Percentiles rank a stretch among this genome's conserved stretches.
Evolutionary conservation across 2,113 vertebrate species (phyloP).

Genomic region (Cebidichthys violaceus): DNA sequence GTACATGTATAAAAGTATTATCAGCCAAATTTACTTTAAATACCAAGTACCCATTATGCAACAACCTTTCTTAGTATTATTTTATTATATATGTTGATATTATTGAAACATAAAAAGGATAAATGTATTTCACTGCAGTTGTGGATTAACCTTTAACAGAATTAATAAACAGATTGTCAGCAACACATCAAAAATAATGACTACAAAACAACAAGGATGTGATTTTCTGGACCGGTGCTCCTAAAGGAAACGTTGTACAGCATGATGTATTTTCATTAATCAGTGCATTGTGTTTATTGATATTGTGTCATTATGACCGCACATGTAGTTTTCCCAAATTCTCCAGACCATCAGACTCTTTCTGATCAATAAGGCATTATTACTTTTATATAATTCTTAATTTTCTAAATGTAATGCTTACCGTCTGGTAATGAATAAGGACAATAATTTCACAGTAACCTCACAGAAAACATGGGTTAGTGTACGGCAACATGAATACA

Average conservation of each 20-base stretch:
- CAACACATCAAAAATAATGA: neutral
- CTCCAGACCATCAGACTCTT: neutral
- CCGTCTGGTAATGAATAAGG: neutral
- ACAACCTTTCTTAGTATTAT: neutral
- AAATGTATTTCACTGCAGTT: neutral
- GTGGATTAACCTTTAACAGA: neutral
- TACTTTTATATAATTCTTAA: neutral
- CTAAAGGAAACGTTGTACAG: neutral
- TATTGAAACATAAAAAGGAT: neutral
- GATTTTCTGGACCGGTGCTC: neutral
- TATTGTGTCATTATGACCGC: neutral
- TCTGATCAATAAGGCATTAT: neutral
- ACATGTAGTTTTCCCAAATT: neutral
- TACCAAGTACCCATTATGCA: neutral
- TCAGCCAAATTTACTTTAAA: no score
- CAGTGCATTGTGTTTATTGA: neutral
- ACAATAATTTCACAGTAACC: neutral
- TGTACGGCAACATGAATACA: neutral
- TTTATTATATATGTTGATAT: neutral
- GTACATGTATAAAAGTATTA: neutral
- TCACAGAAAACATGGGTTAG: neutral
- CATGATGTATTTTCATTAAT: neutral
- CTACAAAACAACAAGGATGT: neutral
- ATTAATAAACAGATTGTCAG: neutral
- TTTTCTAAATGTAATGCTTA: neutral